Conservation (phyloP, 2,797 vertebrate species). For the Enoplosus armatus region DNA sequence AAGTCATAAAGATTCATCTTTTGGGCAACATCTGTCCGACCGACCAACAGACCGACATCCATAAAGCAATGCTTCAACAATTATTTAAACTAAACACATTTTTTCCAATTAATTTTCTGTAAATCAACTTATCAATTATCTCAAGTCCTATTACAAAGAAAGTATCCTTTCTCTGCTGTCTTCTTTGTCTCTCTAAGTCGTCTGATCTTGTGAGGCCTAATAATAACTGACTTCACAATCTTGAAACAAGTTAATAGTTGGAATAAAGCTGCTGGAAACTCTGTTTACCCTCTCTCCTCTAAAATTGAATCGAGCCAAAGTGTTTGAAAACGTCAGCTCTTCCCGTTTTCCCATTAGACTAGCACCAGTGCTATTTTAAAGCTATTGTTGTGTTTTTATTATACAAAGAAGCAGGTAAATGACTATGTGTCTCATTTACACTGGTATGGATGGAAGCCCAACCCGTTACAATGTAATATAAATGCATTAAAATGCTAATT, state of each 20-base stretch:
- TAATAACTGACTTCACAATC: neutral
- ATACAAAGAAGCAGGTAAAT: constrained; percentile 9
- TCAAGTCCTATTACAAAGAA: neutral
- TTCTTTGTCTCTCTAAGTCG: neutral
- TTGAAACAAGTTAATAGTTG: constrained; percentile 10
- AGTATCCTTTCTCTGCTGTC: neutral
- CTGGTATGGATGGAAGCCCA: constrained; percentile 11
- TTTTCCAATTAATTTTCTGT: neutral
- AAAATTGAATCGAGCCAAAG: constrained; percentile 4
- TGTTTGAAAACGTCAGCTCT: neutral
- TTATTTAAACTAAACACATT: neutral
- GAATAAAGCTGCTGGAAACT: constrained; percentile 16
- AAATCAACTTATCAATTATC: neutral
- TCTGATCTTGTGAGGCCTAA: neutral
- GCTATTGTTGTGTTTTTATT: neutral
- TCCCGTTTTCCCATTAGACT: constrained; percentile 6
- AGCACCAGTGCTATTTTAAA: constrained; percentile 13
- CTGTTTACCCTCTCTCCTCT: neutral
- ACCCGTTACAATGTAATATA: constrained; percentile 56
- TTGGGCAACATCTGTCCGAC: neutral
- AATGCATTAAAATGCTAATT: constrained; percentile 67
- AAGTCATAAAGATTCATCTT: neutral
- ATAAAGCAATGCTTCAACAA: neutral
- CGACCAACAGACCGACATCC: neutral
- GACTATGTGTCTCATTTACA: constrained; percentile 14